Percentiles rank a stretch among this genome's conserved stretches.
Evolutionary conservation across 2,797 vertebrate genomes (phyloP).

Genomic region (Tarsius wallacei): DNA sequence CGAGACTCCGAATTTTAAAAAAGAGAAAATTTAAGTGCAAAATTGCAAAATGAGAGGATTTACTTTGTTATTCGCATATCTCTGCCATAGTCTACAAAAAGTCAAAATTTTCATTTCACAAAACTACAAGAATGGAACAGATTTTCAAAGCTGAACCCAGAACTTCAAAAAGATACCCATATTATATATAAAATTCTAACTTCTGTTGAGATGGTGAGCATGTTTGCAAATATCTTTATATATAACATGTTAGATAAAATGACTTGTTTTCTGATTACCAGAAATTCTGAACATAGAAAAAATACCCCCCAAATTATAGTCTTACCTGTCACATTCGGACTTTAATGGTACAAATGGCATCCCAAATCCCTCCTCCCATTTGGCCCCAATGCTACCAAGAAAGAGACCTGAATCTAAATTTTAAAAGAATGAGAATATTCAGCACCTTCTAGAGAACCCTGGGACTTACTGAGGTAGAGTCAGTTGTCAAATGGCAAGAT

Average conservation of each 20-base stretch:
- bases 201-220: neutral
- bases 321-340: slow-evolving; percentile 6
- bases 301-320: neutral
- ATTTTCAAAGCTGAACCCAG: slow-evolving; percentile 60
- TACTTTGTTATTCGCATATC: slow-evolving; percentile 52
- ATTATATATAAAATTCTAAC: slow-evolving; percentile 5
- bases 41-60: slow-evolving; percentile 66
- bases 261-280: slow-evolving; percentile 1
- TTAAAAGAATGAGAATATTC: neutral
- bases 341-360: neutral
- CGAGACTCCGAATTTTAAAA: no score
- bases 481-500: neutral
- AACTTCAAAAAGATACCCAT: slow-evolving; percentile 63
- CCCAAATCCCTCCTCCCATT: slow-evolving; percentile 11
- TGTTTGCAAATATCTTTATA: slow-evolving; percentile 48
- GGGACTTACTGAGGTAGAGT: neutral
- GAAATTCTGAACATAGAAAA: slow-evolving; percentile 25
- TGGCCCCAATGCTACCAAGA: neutral
- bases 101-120: slow-evolving; percentile 49
- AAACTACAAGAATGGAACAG: slow-evolving; percentile 58
- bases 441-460: neutral
- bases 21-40: slow-evolving; percentile 52
- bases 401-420: neutral
- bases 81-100: slow-evolving; percentile 14
- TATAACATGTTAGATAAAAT: neutral